phyloP scores from a whole-genome alignment of 2,113 vertebrate genomes.

The Accipiter virgatus region DNA sequence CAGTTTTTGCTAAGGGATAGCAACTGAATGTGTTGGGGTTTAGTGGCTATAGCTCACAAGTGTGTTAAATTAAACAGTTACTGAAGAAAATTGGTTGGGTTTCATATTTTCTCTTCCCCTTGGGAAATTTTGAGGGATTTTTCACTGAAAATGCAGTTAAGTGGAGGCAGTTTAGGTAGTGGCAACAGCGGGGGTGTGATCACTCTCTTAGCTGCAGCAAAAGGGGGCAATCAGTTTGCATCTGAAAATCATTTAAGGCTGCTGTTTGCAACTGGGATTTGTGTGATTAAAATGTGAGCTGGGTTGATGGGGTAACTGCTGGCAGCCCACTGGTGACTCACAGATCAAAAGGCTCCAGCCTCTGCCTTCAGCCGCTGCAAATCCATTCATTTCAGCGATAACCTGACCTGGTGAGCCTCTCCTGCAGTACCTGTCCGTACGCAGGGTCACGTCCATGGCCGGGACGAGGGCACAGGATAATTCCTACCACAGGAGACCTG shows the following conservation, averaged over 20 bases:
- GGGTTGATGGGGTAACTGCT: not conserved
- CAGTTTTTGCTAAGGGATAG: not conserved
- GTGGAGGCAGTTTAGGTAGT: not conserved
- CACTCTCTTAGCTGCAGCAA: not conserved
- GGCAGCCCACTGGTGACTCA: not conserved
- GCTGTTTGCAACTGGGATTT: not conserved
- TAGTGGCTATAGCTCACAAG: not conserved
- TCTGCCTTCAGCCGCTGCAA: not conserved
- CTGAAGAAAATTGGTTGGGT: not conserved
- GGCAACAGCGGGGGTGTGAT: not conserved
- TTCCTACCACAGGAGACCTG: not conserved
- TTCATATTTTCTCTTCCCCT: not conserved
- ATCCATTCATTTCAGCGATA: accelerated
- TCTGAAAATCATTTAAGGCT: not conserved
- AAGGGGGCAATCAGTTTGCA: not conserved
- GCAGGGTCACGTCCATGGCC: not conserved
- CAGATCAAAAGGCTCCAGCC: not conserved
- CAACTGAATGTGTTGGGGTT: not conserved
- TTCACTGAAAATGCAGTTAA: not conserved
- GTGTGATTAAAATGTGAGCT: not conserved
- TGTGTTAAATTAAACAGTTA: constrained; percentile 19
- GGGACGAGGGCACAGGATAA: accelerated
- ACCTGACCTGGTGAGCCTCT: not conserved
- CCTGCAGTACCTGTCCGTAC: accelerated
- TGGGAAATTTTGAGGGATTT: not conserved